Conservation (phyloP, 1,140 invertebrate genomes). For the Bombus difficillimus region DNA sequence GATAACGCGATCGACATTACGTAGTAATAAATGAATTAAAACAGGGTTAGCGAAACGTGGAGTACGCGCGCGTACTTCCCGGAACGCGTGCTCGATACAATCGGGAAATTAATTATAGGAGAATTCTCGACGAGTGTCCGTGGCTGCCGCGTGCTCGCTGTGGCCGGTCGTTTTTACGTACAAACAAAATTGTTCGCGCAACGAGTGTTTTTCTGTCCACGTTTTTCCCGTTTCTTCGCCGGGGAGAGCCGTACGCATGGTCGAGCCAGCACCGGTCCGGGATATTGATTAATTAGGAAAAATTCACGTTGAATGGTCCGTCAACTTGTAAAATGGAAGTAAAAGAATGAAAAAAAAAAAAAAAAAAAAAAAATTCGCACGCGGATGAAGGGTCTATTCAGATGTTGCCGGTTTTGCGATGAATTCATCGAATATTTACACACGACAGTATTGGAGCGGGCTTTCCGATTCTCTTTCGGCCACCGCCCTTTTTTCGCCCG, state of each 20-base stretch:
- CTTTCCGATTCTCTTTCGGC: not conserved
- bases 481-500: not conserved
- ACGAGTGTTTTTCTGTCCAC: conserved; percentile 46
- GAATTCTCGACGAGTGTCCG: not conserved
- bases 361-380: not conserved
- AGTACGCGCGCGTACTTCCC: not conserved
- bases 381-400: not conserved
- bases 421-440: conserved; percentile 23
- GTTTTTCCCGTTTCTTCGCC: conserved; percentile 36
- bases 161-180: not conserved
- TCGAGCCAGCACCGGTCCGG: conserved; percentile 19
- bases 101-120: conserved; percentile 11
- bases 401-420: conserved; percentile 1
- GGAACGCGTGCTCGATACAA: conserved; percentile 16
- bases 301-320: conserved; percentile 45
- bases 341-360: not conserved
- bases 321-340: conserved; percentile 21
- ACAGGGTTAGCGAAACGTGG: not conserved
- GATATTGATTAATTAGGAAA: conserved; percentile 55
- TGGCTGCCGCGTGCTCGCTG: not conserved
- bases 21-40: not conserved
- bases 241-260: conserved; percentile 39
- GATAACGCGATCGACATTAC: not conserved
- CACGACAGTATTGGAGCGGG: not conserved
- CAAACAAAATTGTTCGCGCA: conserved; percentile 32